A percentile compares a stretch with the other conserved stretches of the same genome.
Evolutionary conservation across 1,140 invertebrate species (phyloP).

Genomic region (Penaeus chinensis): DNA sequence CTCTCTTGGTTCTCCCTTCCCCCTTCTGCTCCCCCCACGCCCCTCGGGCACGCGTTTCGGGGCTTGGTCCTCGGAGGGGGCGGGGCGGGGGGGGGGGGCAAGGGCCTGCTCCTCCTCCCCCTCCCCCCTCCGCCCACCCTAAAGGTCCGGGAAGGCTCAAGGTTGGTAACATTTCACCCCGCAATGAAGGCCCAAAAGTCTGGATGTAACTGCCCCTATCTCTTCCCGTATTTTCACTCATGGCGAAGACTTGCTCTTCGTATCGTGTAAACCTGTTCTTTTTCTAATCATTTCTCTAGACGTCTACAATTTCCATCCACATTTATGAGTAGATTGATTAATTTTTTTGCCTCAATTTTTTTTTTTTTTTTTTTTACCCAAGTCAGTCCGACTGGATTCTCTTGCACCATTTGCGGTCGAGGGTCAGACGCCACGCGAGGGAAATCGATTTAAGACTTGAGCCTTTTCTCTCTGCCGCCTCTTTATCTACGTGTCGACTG

Average conservation of each 20-base stretch:
- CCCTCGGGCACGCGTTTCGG: background rate
- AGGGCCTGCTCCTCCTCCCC: background rate
- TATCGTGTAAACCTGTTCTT: no score
- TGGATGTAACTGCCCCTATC: background rate
- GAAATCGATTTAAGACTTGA: no score
- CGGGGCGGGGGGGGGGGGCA: background rate
- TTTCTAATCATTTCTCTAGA: background rate
- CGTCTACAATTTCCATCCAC: background rate
- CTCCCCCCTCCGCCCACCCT: background rate
- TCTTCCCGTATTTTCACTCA: background rate
- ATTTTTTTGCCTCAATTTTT: background rate
- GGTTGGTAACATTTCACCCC: background rate
- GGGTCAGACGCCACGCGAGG: no score
- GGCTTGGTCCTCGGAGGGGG: background rate
- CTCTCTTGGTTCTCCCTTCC: background rate
- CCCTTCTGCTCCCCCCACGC: background rate
- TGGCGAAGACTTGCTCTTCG: no score
- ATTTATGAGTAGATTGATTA: background rate
- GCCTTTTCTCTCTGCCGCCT: no score
- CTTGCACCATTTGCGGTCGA: no score
- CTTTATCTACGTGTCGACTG: no score
- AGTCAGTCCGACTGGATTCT: background rate
- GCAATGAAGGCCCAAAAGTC: background rate
- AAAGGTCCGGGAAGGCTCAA: background rate
- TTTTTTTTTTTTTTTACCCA: background rate